A percentile compares a stretch with the other conserved stretches of the same genome.
phyloP scores from a whole-genome alignment of 2,888 invertebrate genomes.

The Acheta domesticus region DNA sequence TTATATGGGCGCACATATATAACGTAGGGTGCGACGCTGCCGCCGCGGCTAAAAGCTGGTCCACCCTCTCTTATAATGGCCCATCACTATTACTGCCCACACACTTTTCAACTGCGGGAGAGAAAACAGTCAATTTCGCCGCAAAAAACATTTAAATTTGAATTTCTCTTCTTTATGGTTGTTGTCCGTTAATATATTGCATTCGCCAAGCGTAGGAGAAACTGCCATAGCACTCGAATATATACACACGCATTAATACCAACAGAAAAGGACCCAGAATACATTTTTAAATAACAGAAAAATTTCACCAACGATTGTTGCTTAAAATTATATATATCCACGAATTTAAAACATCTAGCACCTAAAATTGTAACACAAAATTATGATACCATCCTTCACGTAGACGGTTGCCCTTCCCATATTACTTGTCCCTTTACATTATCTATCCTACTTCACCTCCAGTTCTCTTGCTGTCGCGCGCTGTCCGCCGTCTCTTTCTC shows the following conservation, averaged over 20 bases:
- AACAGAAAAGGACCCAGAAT: conserved; percentile 5
- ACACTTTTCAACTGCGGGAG: background rate
- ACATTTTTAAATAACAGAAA: conserved; percentile 18
- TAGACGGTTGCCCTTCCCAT: background rate
- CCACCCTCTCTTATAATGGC: background rate
- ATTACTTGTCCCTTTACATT: background rate
- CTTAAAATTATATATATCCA: conserved; percentile 7
- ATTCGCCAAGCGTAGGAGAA: background rate
- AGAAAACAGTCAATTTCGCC: conserved; percentile 10
- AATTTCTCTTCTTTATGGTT: conserved; percentile 18
- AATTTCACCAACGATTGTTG: conserved; percentile 18
- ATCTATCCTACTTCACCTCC: conserved; percentile 7
- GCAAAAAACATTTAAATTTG: conserved; percentile 18
- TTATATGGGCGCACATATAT: background rate
- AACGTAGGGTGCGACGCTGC: background rate
- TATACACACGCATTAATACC: conserved; percentile 5
- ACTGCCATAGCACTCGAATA: background rate
- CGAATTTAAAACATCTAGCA: conserved; percentile 18
- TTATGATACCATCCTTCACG: conserved; percentile 18
- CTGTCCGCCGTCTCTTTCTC: background rate
- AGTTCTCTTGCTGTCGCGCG: background rate
- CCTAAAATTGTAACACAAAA: conserved; percentile 18
- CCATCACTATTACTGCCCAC: conserved; percentile 18
- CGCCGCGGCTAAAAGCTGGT: background rate
- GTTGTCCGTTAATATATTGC: conserved; percentile 9